Evolutionary conservation across 2,888 invertebrate species (phyloP), one percentile per base, ranked within the genome.

Genomic region (Drosophila tanythrix): DNA sequence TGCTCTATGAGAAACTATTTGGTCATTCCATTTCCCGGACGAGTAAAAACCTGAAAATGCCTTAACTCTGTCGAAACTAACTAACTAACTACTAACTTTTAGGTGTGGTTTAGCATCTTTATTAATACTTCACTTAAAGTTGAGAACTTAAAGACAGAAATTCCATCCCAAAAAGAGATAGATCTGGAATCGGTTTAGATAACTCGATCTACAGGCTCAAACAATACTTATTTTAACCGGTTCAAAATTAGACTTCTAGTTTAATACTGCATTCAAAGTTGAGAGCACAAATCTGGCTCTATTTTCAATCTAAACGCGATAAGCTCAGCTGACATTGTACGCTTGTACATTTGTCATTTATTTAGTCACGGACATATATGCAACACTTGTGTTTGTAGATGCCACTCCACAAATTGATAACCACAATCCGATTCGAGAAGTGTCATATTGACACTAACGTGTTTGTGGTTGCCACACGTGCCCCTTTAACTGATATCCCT

Each of bases 211-310:
- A 33, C 10, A 10, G 10, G 31, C 31, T 0, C 10, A 33, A 33
- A 3, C 10, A 3, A 33, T 33, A 33, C 31, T 33, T 33, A 33
- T 33, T 33, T 33, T 33, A 10, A 3, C 31, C 31, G 10, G 10
- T 33, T 33, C 0, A 10, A 10, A 33, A 0, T 3, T 33, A 3
- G 3, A n/a, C 18, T 0, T 15, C 2, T 2, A n/a, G 3, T 0
- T 38, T 3, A 3, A n/a, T 3, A 18, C 38, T n/a, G 18, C 18
- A 38, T n/a, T 1, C 3, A 40, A n/a, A 40, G 10, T 4, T n/a
- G 40, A 40, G 40, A 33, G 33, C 33, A 33, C 15, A 36, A 15
- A 15, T 36, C 36, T 15, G 15, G 15, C 7, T 36, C 6, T 2
- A 36, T 15, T 36, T 36, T 13, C 43, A 3, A 43, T 11, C 1